Evolutionary conservation across 2,888 invertebrate genomes (phyloP), one percentile per base, ranked within the genome.

Genomic region (Hypercompe scribonia): DNA sequence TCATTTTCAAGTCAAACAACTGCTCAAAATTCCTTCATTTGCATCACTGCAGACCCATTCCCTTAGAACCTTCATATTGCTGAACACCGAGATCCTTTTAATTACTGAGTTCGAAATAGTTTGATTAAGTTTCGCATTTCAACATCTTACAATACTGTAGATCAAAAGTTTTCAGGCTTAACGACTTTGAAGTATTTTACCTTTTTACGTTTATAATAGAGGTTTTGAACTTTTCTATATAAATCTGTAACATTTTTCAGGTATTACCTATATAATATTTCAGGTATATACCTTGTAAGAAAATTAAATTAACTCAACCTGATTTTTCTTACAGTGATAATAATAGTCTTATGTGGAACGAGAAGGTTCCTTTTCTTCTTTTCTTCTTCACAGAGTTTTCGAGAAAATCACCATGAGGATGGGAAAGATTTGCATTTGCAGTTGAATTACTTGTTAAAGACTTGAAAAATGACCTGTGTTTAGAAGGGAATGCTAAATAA

Each of bases 61-160:
- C 42, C 33, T 28, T n/a, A 31, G 36, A 61, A 63, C 63, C n/a
- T 68, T 61, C 28, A 61, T 61, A 61, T 71, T 36, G 65, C 71
- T 71, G 50, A 74, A 65, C 28, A 71, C 68, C 65, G 65, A 68
- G 68, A 66, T 50, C 71, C 70, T 71, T 73, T 66, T 76, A 73
- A 76, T 76, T 71, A 76, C 69, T 33, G 42, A 70, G 61, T 76
- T 76, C 33, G 54, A 76, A 71, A 73, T 71, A 76, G 71, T 73
- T 76, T 69, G 75, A 72, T 75, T 73, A 71, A 73, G 61, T 73
- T 73, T 76, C 39, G 33, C 36, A 34, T 50, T 74, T 67, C 63
- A 74, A 68, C 70, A 50, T 65, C 70, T 70, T 64, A 67, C 66
- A 67, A 65, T 70, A 67, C 34, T 75, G 76, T 74, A 67, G 54